These are phyloP conservation scores for Holothuria leucospilota DNA, from an alignment of 53 echinoderm and acorn worm species.

Conservation along the genomic window DNA sequence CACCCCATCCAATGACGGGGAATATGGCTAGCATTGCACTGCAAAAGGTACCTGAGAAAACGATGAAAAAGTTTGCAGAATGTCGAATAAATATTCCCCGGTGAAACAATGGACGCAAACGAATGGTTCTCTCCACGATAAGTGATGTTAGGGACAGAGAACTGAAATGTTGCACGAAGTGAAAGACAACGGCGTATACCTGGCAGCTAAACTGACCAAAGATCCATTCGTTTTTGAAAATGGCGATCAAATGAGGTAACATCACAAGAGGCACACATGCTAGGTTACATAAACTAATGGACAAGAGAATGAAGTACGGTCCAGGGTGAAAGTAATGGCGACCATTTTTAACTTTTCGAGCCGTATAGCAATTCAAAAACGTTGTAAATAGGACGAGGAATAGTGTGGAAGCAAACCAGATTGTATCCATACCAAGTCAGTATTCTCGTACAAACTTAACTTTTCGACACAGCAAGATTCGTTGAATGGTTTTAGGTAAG, in stretches of 20 bases:
- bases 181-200: conserved; percentile 60
- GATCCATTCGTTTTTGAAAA: neutral
- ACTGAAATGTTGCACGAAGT: conserved; percentile 64
- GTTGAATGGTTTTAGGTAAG: too few species aligned
- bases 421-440: neutral
- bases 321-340: conserved; percentile 13
- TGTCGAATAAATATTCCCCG: conserved; percentile 63
- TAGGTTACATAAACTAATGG: conserved; percentile 7
- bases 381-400: too few species aligned
- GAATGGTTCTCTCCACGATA: conserved; percentile 72
- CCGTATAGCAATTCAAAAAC: neutral
- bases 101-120: conserved; percentile 75
- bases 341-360: neutral
- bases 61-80: conserved; percentile 57
- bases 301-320: conserved; percentile 12
- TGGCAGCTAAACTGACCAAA: conserved; percentile 53
- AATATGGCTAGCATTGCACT: conserved; percentile 51
- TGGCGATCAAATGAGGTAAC: neutral
- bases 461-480: too few species aligned
- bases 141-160: conserved; percentile 58
- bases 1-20: conserved; percentile 63
- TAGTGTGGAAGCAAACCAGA: conserved; percentile 9
- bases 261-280: neutral
- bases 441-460: too few species aligned
- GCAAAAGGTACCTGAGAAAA: conserved; percentile 50